Evolutionary conservation across 2,888 invertebrate species (phyloP).

Genomic region (Drosophila greeni): DNA sequence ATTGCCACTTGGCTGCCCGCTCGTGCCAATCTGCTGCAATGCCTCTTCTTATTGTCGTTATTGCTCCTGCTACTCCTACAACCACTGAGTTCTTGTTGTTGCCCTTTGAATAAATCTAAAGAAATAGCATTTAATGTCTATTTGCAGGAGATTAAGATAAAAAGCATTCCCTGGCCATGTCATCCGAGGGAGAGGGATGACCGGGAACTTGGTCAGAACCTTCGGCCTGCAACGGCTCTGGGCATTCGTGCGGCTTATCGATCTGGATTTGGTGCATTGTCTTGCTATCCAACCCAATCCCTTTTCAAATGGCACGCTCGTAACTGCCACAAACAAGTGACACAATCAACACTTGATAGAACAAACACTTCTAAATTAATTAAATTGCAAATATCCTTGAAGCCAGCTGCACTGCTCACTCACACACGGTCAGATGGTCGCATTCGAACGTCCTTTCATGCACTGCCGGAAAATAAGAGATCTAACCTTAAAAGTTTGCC

Average conservation of each 20-base stretch:
- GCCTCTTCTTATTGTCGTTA: slow-evolving; percentile 40
- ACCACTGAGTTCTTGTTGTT: slow-evolving; percentile 23
- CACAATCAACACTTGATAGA: slow-evolving; percentile 74
- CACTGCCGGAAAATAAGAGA: slow-evolving; percentile 1
- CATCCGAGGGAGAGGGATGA: slow-evolving; percentile 6
- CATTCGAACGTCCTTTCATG: slow-evolving; percentile 6
- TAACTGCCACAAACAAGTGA: slow-evolving; percentile 71
- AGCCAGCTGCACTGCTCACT: slow-evolving; percentile 53
- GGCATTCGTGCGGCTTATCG: slow-evolving; percentile 67
- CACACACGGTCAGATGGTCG: slow-evolving; percentile 20
- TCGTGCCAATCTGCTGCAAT: slow-evolving; percentile 69
- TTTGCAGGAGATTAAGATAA: slow-evolving; percentile 74
- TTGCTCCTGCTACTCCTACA: slow-evolving; percentile 20
- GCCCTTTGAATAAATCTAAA: slow-evolving; percentile 70
- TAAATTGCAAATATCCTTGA: slow-evolving; percentile 73
- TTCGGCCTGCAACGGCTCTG: slow-evolving; percentile 30
- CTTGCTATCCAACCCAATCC: slow-evolving; percentile 43
- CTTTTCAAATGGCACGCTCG: slow-evolving; percentile 59
- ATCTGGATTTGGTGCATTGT: slow-evolving; percentile 59
- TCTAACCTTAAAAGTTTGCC: not conserved
- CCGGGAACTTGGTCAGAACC: slow-evolving; percentile 7
- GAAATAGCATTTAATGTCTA: slow-evolving; percentile 76
- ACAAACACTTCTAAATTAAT: slow-evolving; percentile 75
- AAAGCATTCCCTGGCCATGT: slow-evolving; percentile 59
- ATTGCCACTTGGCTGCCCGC: slow-evolving; percentile 72